Percentiles rank a stretch among this genome's conserved stretches.
These are phyloP conservation scores for Aquatica leii DNA, from an alignment of 2,888 invertebrate genomes.

Conservation along the genomic window DNA sequence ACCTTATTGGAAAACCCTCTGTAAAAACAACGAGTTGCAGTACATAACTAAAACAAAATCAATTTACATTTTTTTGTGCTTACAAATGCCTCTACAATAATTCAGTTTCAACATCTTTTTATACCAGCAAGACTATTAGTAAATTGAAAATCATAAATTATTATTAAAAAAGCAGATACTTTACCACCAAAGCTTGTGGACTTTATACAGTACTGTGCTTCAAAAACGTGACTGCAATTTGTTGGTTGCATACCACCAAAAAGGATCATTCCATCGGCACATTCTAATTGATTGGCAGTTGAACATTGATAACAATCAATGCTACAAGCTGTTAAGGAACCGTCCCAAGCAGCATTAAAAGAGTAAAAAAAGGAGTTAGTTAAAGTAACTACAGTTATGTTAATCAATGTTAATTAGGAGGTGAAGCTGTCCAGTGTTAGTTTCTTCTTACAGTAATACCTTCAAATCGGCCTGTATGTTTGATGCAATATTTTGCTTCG, in stretches of 20 bases:
- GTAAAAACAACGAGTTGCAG: too few relatives aligned
- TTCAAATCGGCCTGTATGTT: constrained; percentile 91
- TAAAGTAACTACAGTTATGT: background rate
- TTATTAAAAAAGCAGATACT: background rate
- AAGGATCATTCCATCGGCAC: constrained; percentile 72
- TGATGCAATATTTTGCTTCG: constrained; percentile 89
- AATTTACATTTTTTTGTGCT: too few relatives aligned
- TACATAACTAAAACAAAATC: too few relatives aligned
- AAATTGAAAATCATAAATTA: too few relatives aligned
- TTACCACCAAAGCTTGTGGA: constrained; percentile 67
- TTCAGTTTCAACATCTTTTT: too few relatives aligned
- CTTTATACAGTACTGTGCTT: constrained; percentile 87
- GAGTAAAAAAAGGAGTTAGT: constrained; percentile 14
- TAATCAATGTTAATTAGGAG: background rate
- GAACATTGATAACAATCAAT: constrained; percentile 83
- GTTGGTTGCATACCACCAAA: constrained; percentile 65
- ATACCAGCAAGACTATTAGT: too few relatives aligned
- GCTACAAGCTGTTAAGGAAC: constrained; percentile 57
- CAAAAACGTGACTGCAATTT: constrained; percentile 77
- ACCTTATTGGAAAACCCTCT: too few relatives aligned
- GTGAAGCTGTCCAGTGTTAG: background rate
- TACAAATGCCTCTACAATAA: too few relatives aligned
- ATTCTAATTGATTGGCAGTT: constrained; percentile 72
- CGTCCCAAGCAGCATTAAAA: constrained; percentile 38
- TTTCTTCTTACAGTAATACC: constrained; percentile 63